Evolutionary conservation across 2,113 vertebrate species (phyloP).

Genomic region (Daboia siamensis): DNA sequence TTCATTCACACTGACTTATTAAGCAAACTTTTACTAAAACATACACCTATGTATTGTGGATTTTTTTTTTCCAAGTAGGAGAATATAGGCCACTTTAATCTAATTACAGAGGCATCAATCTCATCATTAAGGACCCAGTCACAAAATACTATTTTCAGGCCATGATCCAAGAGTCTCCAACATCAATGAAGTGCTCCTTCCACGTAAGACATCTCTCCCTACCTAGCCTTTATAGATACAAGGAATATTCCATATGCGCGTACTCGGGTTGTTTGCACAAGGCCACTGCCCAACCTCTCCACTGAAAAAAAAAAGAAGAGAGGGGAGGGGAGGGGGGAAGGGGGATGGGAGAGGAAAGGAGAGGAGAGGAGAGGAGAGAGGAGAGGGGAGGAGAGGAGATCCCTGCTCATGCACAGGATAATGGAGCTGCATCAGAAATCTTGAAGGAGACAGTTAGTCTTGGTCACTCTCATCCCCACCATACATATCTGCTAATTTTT

Average conservation of each 20-base stretch:
- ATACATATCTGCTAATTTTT: slow-evolving; percentile 78
- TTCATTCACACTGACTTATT: slow-evolving; percentile 65
- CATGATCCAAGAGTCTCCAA: background rate
- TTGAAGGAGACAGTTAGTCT: slow-evolving; percentile 52
- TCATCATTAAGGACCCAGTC: slow-evolving; percentile 42
- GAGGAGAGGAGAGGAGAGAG: background rate
- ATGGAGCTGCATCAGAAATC: background rate
- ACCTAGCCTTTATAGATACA: background rate
- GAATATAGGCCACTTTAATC: slow-evolving; percentile 61
- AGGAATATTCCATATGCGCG: background rate
- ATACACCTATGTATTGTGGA: slow-evolving; percentile 61
- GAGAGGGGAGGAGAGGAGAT: background rate
- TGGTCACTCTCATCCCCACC: slow-evolving; percentile 75
- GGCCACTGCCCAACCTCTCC: background rate
- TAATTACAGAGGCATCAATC: slow-evolving; percentile 57
- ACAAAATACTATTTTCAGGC: slow-evolving; percentile 41
- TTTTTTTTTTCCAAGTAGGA: slow-evolving; percentile 52
- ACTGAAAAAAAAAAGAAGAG: background rate
- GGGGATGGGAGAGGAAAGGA: no score
- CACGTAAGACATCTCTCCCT: background rate
- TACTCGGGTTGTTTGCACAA: background rate
- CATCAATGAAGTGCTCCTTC: background rate
- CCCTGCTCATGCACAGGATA: background rate
- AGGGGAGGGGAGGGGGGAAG: no score
- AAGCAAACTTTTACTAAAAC: slow-evolving; percentile 73